Percentiles rank a stretch among this genome's conserved stretches.
These are phyloP conservation scores for Scelioninae gen. 1 DNA, from an alignment of 2,888 invertebrate genomes.

Conservation along the genomic window DNA sequence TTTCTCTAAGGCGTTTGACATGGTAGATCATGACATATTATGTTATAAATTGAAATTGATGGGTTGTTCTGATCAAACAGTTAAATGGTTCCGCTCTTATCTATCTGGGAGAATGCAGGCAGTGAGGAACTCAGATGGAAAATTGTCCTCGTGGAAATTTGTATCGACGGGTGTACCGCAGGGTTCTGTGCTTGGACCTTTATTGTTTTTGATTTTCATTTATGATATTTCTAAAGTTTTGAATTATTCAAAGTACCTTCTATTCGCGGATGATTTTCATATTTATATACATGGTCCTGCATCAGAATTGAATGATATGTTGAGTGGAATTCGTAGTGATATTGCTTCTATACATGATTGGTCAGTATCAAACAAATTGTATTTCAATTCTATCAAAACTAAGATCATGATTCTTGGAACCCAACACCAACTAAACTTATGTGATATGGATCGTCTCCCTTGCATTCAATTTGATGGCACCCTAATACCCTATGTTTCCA, in stretches of 20 bases:
- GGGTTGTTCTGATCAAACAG: background rate
- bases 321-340: background rate
- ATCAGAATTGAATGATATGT: background rate
- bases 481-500: background rate
- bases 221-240: background rate
- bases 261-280: background rate
- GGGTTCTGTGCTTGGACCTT: background rate
- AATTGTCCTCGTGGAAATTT: background rate
- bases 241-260: background rate
- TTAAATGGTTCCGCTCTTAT: background rate
- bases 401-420: background rate
- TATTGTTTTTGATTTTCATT: background rate
- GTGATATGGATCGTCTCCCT: too few relatives aligned
- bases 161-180: background rate
- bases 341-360: background rate
- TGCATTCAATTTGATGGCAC: background rate
- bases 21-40: background rate
- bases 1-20: background rate
- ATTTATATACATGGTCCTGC: background rate
- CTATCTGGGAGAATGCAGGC: background rate
- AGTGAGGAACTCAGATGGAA: background rate
- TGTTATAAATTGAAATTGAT: background rate
- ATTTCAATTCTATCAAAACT: background rate
- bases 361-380: background rate
- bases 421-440: too few relatives aligned